Percentiles rank a stretch among this genome's conserved stretches.
Evolutionary conservation across 2,888 invertebrate genomes (phyloP).

Genomic region (Nycteola revayana): DNA sequence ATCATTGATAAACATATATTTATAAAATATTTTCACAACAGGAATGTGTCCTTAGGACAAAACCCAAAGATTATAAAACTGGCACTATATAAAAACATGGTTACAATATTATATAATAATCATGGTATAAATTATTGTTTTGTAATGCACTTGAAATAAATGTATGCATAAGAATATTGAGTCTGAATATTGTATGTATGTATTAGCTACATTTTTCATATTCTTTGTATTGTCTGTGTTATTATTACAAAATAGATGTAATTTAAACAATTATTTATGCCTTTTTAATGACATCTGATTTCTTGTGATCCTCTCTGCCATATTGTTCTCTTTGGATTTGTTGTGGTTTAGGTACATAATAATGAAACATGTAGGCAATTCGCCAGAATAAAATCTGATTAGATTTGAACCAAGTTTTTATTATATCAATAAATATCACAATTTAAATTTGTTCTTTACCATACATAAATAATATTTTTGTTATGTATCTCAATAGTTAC

Average conservation of each 20-base stretch:
- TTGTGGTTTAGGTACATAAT: no score
- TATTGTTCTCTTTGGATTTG: no score
- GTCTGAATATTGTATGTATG: constrained; percentile 6
- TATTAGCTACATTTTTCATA: constrained; percentile 3
- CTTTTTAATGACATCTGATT: no score
- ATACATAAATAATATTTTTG: no score
- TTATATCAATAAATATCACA: no score
- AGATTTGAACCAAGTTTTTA: no score
- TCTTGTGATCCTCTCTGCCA: no score
- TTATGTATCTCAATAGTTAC: no score
- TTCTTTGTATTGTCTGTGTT: constrained; percentile 22
- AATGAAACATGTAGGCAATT: no score
- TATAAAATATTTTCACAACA: constrained; percentile 47
- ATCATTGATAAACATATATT: constrained; percentile 40
- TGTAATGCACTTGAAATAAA: not conserved
- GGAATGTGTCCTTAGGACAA: constrained; percentile 68
- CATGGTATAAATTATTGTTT: constrained; percentile 24
- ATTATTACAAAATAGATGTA: constrained; percentile 9
- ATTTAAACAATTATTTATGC: no score
- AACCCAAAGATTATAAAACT: constrained; percentile 43
- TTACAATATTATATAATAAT: constrained; percentile 23
- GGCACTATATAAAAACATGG: constrained; percentile 40
- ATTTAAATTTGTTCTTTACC: no score
- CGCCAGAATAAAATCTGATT: no score
- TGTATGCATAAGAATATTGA: constrained; percentile 16